Evolutionary conservation across 1,140 invertebrate genomes (phyloP).

Genomic region (Meloidogyne chitwoodi): DNA sequence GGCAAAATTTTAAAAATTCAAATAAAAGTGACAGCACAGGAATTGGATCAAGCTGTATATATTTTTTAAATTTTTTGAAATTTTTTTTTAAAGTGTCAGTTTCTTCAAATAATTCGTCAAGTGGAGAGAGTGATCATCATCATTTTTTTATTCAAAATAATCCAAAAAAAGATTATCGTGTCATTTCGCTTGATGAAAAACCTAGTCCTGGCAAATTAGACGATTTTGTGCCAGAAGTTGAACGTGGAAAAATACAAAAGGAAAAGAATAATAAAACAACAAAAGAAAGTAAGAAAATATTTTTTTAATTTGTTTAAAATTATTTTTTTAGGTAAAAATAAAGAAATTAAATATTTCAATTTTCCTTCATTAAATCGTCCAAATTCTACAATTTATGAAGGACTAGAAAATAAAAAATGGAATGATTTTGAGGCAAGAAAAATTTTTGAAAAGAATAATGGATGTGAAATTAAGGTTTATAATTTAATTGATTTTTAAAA

Average conservation of each 20-base stretch:
- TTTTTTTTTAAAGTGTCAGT: neutral
- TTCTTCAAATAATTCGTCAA: slow-evolving; percentile 8
- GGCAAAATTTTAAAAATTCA: slow-evolving; percentile 5
- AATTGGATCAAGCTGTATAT: slow-evolving; percentile 13
- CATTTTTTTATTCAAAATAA: neutral
- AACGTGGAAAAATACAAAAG: neutral
- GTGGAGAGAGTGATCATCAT: neutral
- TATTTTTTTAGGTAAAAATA: neutral
- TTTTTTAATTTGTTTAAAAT: too few relatives aligned
- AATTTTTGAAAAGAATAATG: neutral
- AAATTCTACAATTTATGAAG: neutral
- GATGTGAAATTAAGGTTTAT: neutral
- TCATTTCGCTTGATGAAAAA: slow-evolving; percentile 29
- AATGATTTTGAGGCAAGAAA: neutral
- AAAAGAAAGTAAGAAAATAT: too few relatives aligned
- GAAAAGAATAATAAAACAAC: neutral
- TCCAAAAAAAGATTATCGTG: slow-evolving; percentile 22
- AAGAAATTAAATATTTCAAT: neutral
- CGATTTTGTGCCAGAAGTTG: slow-evolving; percentile 31
- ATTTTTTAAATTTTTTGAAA: neutral
- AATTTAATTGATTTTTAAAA: neutral
- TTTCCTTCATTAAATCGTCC: neutral
- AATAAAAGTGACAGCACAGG: slow-evolving; percentile 8
- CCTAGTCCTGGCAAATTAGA: slow-evolving; percentile 26
- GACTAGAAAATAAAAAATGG: neutral